A percentile compares a stretch with the other conserved stretches of the same genome.
These are phyloP conservation scores for Drosophila cardini DNA, from an alignment of 1,140 invertebrate genomes.

Conservation along the genomic window DNA sequence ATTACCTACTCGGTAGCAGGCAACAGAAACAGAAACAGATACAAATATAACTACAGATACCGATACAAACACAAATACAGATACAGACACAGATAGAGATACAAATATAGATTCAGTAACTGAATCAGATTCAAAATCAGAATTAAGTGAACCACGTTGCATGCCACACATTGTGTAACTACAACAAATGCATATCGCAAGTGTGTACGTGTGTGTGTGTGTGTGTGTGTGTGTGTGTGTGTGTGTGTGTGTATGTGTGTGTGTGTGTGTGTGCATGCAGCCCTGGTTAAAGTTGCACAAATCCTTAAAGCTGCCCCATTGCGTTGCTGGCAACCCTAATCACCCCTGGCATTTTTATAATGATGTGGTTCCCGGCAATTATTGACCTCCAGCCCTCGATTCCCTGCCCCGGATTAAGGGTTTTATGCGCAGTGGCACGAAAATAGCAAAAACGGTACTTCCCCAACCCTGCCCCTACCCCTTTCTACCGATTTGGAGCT, in stretches of 20 bases:
- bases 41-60: conserved; percentile 15
- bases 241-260: conserved; percentile 12
- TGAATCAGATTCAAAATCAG: not conserved
- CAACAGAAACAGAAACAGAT: conserved; percentile 47
- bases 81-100: not conserved
- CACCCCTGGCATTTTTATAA: conserved; percentile 52
- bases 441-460: conserved; percentile 35
- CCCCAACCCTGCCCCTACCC: not conserved
- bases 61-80: conserved; percentile 46
- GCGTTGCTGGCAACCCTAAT: conserved; percentile 15
- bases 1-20: conserved; percentile 48
- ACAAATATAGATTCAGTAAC: conserved; percentile 46
- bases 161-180: conserved; percentile 27
- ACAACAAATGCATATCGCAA: not conserved
- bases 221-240: conserved; percentile 11
- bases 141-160: conserved; percentile 8
- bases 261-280: not conserved
- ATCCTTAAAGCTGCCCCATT: conserved; percentile 46
- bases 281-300: conserved; percentile 46
- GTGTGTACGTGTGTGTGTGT: not conserved
- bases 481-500: not conserved
- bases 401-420: conserved; percentile 8
- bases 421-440: conserved; percentile 34
- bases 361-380: conserved; percentile 48
- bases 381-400: conserved; percentile 33